phyloP scores from a whole-genome alignment of 2,888 invertebrate species.

The Parasteatoda lunata region DNA sequence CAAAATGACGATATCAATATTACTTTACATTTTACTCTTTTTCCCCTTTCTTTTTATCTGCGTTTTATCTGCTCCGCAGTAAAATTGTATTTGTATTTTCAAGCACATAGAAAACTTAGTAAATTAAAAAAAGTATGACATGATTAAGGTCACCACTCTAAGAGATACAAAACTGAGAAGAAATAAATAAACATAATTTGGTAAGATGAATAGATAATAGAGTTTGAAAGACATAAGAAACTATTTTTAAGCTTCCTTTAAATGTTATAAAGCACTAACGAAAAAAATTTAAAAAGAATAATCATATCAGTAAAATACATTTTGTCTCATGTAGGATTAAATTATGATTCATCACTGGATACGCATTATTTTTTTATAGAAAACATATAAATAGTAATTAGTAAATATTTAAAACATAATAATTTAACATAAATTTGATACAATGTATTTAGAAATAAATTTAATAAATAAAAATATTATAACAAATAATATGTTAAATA shows the following conservation, averaged over 20 bases:
- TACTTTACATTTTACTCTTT: conserved; percentile 4
- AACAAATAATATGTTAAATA: too few species aligned
- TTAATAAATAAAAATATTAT: too few species aligned
- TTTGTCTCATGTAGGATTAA: too few species aligned
- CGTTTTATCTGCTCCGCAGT: conserved; percentile 43
- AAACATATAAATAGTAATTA: too few species aligned
- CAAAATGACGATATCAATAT: conserved; percentile 36
- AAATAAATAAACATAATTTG: conserved; percentile 32
- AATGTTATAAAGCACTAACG: neutral
- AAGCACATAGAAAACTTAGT: conserved; percentile 46
- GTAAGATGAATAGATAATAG: conserved; percentile 47
- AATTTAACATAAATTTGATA: too few species aligned
- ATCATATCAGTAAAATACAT: too few species aligned
- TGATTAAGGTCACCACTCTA: conserved; percentile 46
- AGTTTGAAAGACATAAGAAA: conserved; percentile 15
- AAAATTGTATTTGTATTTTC: conserved; percentile 50
- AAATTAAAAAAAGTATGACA: conserved; percentile 41
- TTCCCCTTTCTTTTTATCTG: conserved; percentile 7
- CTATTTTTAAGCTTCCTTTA: neutral
- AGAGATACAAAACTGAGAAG: conserved; percentile 22
- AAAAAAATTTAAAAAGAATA: too few species aligned
- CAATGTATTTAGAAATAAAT: too few species aligned
- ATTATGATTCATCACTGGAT: too few species aligned
- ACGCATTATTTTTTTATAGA: too few species aligned
- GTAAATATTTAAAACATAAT: too few species aligned